Conservation (phyloP, 2,888 invertebrate species). For the Sussaba pulchella region DNA sequence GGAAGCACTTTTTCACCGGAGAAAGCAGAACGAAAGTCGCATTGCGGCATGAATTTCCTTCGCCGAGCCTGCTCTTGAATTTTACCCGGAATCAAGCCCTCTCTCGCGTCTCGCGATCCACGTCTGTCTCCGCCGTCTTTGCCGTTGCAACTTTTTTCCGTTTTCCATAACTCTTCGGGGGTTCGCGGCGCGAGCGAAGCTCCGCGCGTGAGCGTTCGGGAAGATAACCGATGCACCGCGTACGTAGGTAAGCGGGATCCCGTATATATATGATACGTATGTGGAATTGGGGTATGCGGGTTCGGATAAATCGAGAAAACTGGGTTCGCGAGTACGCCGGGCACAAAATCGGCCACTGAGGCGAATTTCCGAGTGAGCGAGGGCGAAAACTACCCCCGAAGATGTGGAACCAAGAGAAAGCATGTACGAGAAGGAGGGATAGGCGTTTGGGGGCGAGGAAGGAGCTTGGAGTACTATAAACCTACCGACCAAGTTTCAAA, state of each 20-base stretch:
- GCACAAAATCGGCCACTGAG: constrained; percentile 72
- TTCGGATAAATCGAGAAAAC: constrained; percentile 52
- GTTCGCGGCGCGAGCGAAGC: constrained; percentile 11
- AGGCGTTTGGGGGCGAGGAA: too few species aligned
- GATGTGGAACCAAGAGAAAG: constrained; percentile 10
- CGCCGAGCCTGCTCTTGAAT: constrained; percentile 20
- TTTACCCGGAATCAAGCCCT: constrained; percentile 24
- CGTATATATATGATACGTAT: not conserved
- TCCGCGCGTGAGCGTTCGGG: not conserved
- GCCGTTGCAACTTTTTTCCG: not conserved
- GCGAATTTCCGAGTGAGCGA: constrained; percentile 54
- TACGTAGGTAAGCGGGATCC: not conserved
- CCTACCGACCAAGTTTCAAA: too few species aligned
- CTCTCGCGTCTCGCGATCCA: constrained; percentile 20
- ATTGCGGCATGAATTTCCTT: constrained; percentile 38
- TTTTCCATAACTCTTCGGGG: not conserved
- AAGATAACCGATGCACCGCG: constrained; percentile 15
- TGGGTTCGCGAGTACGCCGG: constrained; percentile 63
- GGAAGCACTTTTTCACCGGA: constrained; percentile 19
- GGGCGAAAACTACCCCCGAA: not conserved
- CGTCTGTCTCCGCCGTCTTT: not conserved
- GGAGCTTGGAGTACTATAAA: too few species aligned
- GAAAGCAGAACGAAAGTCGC: constrained; percentile 45
- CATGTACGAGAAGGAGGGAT: too few species aligned
- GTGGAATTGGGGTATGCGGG: not conserved